Evolutionary conservation across 2,113 vertebrate species (phyloP).

Genomic region (Aplodontia rufa): DNA sequence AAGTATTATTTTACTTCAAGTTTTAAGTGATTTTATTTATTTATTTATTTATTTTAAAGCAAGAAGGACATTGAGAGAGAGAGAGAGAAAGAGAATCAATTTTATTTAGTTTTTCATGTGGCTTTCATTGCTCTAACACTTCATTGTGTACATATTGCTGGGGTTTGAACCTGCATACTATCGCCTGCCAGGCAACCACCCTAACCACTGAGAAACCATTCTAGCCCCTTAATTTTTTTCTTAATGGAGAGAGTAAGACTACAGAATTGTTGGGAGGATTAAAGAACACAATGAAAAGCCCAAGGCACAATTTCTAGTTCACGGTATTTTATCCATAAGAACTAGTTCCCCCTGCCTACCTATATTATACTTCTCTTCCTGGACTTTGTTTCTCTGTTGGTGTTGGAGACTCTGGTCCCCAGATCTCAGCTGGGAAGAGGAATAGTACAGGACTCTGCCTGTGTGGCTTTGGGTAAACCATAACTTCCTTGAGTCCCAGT

Average conservation of each 20-base stretch:
- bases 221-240: neutral
- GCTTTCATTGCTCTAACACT: too few relatives aligned
- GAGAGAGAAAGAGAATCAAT: too few relatives aligned
- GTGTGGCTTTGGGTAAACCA: neutral
- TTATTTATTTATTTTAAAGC: too few relatives aligned
- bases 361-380: neutral
- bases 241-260: neutral
- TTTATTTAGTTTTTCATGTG: too few relatives aligned
- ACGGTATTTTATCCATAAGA: neutral
- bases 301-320: neutral
- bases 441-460: neutral
- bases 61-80: too few relatives aligned
- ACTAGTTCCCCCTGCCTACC: neutral
- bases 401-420: neutral
- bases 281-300: neutral
- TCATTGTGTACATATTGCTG: too few relatives aligned
- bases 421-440: neutral
- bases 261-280: neutral
- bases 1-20: too few relatives aligned
- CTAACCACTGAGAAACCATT: too few relatives aligned
- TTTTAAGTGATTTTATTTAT: too few relatives aligned
- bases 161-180: too few relatives aligned
- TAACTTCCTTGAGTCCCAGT: neutral
- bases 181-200: too few relatives aligned
- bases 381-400: neutral